These are phyloP conservation scores for Leuciscus waleckii DNA, from an alignment of 2,797 vertebrate genomes.

Conservation along the genomic window DNA sequence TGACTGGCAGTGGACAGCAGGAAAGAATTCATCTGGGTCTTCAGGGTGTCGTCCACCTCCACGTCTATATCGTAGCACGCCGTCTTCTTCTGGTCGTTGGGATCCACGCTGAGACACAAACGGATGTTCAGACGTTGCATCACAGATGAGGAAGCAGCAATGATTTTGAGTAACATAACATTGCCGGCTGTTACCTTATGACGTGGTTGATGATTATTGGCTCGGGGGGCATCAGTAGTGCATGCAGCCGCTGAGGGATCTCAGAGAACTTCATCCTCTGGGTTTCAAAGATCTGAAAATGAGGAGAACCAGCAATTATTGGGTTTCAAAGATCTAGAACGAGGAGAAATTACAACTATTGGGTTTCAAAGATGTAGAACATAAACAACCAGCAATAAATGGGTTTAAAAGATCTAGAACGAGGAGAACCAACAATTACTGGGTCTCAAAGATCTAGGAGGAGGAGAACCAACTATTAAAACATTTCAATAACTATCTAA, in stretches of 20 bases:
- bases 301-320: neutral
- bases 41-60: slow-evolving; percentile 97
- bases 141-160: neutral
- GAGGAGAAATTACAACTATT: too few relatives aligned
- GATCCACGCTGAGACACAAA: slow-evolving; percentile 86
- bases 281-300: slow-evolving; percentile 92
- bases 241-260: slow-evolving; percentile 96
- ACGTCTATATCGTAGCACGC: slow-evolving; percentile 99
- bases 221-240: slow-evolving; percentile 96
- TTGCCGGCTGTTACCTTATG: slow-evolving; percentile 86
- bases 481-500: too few relatives aligned
- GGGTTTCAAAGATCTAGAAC: neutral
- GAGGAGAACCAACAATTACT: neutral
- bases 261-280: slow-evolving; percentile 99
- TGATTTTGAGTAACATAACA: neutral
- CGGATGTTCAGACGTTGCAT: neutral
- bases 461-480: too few relatives aligned
- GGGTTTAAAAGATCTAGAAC: neutral
- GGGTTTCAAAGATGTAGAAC: too few relatives aligned
- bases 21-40: slow-evolving; percentile 99
- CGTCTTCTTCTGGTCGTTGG: slow-evolving; percentile 99
- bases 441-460: neutral
- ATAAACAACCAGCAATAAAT: neutral
- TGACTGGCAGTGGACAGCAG: slow-evolving; percentile 98
- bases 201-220: slow-evolving; percentile 99